Conservation (phyloP, 1,140 invertebrate species). For the Drosophila murphyi region DNA sequence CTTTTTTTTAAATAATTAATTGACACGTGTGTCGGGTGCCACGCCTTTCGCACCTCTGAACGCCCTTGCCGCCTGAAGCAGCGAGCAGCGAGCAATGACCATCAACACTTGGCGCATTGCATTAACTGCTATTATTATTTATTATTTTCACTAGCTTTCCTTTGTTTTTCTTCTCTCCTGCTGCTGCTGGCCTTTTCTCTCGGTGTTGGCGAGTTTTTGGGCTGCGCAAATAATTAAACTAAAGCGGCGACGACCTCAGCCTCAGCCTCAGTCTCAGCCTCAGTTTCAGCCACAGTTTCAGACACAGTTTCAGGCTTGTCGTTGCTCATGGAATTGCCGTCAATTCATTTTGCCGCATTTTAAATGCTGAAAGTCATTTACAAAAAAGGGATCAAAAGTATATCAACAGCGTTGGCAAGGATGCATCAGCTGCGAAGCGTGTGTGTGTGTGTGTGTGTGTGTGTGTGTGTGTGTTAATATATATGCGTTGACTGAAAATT, state of each 20-base stretch:
- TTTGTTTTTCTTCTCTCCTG: background rate
- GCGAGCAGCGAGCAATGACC: constrained; percentile 4
- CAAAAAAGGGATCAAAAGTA: constrained; percentile 72
- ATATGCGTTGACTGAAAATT: constrained; percentile 51
- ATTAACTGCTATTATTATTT: constrained; percentile 61
- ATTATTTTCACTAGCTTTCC: constrained; percentile 41
- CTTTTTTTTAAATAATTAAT: constrained; percentile 59
- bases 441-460: constrained; percentile 20
- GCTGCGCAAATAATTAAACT: constrained; percentile 75
- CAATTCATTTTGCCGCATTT: constrained; percentile 81
- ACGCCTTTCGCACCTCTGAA: constrained; percentile 14
- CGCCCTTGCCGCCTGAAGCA: background rate
- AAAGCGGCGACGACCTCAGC: constrained; percentile 51
- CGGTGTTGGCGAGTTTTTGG: constrained; percentile 28
- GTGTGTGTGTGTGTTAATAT: constrained; percentile 24
- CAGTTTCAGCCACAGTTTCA: background rate
- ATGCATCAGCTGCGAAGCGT: constrained; percentile 40
- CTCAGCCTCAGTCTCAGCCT: background rate
- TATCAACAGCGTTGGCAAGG: constrained; percentile 55
- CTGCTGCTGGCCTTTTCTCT: background rate
- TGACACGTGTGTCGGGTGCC: constrained; percentile 65
- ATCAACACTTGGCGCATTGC: constrained; percentile 57
- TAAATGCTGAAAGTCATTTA: constrained; percentile 79
- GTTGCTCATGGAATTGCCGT: constrained; percentile 67
- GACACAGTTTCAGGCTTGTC: background rate